A percentile compares a stretch with the other conserved stretches of the same genome.
phyloP scores from a whole-genome alignment of 2,888 invertebrate species.

The Synanthedon formicaeformis region DNA sequence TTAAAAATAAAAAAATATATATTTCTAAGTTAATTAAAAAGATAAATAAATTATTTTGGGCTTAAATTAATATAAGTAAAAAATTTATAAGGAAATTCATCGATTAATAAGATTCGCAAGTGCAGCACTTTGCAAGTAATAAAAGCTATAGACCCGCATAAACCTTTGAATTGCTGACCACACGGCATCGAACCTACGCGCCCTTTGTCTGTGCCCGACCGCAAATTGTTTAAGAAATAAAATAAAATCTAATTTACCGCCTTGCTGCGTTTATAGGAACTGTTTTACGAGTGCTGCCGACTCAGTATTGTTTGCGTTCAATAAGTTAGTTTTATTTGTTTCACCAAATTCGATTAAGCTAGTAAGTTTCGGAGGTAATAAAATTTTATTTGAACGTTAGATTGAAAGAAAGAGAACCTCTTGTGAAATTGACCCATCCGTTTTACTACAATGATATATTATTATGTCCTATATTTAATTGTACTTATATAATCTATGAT shows the following conservation, averaged over 20 bases:
- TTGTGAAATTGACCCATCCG: no score
- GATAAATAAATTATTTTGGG: not conserved
- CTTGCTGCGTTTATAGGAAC: slow-evolving; percentile 58
- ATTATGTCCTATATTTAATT: no score
- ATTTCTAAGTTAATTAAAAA: no score
- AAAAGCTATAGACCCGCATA: slow-evolving; percentile 57
- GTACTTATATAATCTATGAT: no score
- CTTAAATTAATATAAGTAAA: not conserved
- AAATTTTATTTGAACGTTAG: not conserved
- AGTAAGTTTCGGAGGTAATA: slow-evolving; percentile 23
- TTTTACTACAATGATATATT: no score
- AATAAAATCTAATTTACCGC: slow-evolving; percentile 68
- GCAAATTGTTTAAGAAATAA: slow-evolving; percentile 69
- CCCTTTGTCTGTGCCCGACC: slow-evolving; percentile 61
- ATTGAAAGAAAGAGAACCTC: no score
- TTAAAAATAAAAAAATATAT: no score
- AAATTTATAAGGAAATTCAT: not conserved
- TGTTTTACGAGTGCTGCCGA: slow-evolving; percentile 1
- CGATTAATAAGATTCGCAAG: not conserved
- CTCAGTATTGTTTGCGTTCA: slow-evolving; percentile 46
- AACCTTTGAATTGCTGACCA: slow-evolving; percentile 69
- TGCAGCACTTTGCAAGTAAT: slow-evolving; percentile 46
- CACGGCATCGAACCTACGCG: slow-evolving; percentile 58
- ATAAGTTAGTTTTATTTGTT: slow-evolving; percentile 42
- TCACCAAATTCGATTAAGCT: slow-evolving; percentile 31